A percentile compares a stretch with the other conserved stretches of the same genome.
These are phyloP conservation scores for Sminthurides bifidus DNA, from an alignment of 1,140 invertebrate genomes.

Conservation along the genomic window DNA sequence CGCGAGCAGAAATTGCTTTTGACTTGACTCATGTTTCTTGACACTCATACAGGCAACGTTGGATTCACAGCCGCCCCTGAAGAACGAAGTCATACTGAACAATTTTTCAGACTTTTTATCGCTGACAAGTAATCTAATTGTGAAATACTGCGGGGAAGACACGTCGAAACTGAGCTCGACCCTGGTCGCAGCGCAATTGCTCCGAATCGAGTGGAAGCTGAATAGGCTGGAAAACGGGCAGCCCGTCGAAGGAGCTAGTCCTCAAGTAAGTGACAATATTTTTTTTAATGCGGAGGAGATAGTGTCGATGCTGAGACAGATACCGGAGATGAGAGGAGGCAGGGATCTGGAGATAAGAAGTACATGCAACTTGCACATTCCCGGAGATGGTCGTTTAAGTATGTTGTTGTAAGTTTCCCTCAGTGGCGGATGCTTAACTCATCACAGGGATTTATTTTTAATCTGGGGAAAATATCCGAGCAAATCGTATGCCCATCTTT, in stretches of 20 bases:
- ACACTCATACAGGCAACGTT: background rate
- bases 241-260: background rate
- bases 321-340: too few species aligned
- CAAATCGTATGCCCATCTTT: too few species aligned
- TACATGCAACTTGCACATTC: too few species aligned
- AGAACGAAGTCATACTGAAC: background rate
- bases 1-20: too few species aligned
- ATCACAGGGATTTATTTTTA: too few species aligned
- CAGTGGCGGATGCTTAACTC: too few species aligned
- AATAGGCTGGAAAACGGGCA: background rate
- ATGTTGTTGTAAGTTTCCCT: too few species aligned
- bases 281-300: too few species aligned
- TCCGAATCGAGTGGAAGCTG: conserved; percentile 1
- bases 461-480: too few species aligned
- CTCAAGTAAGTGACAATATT: background rate
- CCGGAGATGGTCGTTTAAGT: too few species aligned
- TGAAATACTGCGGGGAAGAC: conserved; percentile 1
- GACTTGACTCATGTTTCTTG: background rate
- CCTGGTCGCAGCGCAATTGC: background rate
- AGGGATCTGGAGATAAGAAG: too few species aligned
- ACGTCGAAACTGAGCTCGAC: background rate
- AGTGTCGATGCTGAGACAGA: too few species aligned
- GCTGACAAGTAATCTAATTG: conserved; percentile 1
- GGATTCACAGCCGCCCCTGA: background rate
- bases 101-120: conserved; percentile 4